Base-by-base conservation (phyloP, 2,797 vertebrate genomes). In the Pagetopsis macropterus region DNA sequence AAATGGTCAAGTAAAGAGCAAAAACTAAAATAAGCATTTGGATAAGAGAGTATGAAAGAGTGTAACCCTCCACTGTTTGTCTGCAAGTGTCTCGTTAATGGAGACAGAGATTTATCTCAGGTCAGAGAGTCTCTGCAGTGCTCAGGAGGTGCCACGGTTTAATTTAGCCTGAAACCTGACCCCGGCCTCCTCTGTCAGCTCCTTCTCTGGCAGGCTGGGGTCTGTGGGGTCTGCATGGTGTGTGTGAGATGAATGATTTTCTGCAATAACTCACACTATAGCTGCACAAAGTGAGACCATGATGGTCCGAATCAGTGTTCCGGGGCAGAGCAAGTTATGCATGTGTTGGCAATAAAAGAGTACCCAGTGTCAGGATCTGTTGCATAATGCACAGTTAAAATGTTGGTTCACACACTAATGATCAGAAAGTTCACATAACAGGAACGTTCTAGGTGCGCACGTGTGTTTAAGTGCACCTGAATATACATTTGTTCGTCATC, bases 101-200 rank as follows among this genome's bases (percentile, higher is more conserved):
- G 63, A 73, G 72, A 70, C 37, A 14, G 72, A 84, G 84, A 85
- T 91, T 83, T 87, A 88, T 88, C 85, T 77, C 73, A 27, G 84
- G 72, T 87, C 83, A 89, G 75, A 87, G 83, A 86, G 85, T 56
- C 85, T 87, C 54, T 73, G 73, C 73, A 66, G 60, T 51, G 77
- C 70, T 79, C 57, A 65, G 84, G 65, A 82, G 78, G 80, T 17
- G 56, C 44, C 71, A 59, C 67, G 59, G 91, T 91, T 91, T 85
- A 92, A 92, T 93, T 94, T 93, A 94, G 93, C 91, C 65, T 54
- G 57, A 82, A 85, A 89, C 82, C 80, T 70, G 88, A 81, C 82
- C 89, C 70, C 10, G 14, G 57, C 67, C 80, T 80, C 69, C 72
- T 74, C 85, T 54, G 74, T 79, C 83, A 87, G 72, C 84, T 87